Evolutionary conservation across 2,113 vertebrate species (phyloP).

Genomic region (Zosterops borbonicus): DNA sequence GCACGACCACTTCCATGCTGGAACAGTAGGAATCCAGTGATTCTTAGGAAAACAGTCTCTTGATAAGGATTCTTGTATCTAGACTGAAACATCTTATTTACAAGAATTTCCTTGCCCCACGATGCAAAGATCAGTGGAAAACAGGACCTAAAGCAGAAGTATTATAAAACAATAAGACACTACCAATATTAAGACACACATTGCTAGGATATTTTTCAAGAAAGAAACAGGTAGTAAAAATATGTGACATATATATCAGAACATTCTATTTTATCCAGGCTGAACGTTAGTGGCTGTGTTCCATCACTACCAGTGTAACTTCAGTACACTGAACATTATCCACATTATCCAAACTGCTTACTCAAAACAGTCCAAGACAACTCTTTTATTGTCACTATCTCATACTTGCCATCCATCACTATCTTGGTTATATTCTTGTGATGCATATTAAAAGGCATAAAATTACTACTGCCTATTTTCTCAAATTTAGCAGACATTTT

Average conservation of each 20-base stretch:
- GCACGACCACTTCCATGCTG: conserved; percentile 83
- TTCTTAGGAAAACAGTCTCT: conserved; percentile 32
- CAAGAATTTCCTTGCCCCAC: conserved; percentile 37
- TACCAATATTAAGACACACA: neutral
- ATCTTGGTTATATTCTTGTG: neutral
- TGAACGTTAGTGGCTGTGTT: neutral
- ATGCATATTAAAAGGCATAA: neutral
- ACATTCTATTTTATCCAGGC: neutral
- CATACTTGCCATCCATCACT: neutral
- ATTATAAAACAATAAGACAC: conserved; percentile 74
- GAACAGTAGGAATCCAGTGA: conserved; percentile 3
- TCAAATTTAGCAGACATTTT: neutral
- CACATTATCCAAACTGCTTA: fast-evolving
- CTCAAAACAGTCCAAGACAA: neutral
- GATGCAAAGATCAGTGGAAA: conserved; percentile 53
- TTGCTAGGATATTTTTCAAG: neutral
- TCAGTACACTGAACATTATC: neutral
- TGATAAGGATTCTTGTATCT: neutral
- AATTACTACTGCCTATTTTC: neutral
- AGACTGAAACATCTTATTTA: conserved; percentile 52
- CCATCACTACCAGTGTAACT: neutral
- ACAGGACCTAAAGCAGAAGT: conserved; percentile 77
- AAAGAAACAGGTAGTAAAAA: neutral
- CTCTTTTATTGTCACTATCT: neutral
- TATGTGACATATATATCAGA: fast-evolving